These are phyloP conservation scores for Orthochromis indermauri DNA, from an alignment of 2,113 vertebrate genomes.

Conservation along the genomic window DNA sequence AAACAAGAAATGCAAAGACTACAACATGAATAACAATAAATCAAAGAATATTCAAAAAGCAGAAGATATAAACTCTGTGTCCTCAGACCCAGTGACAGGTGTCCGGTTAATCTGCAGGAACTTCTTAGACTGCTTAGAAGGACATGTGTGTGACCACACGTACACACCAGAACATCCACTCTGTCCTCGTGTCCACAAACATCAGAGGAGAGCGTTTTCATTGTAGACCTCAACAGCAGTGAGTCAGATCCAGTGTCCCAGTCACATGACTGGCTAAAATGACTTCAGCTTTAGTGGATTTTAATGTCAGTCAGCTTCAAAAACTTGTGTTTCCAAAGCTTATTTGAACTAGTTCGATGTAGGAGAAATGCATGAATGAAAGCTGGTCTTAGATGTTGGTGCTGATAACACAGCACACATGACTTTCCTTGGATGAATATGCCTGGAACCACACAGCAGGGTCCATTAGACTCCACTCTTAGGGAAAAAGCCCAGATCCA, in stretches of 20 bases:
- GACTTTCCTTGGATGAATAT: background rate
- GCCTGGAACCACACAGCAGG: background rate
- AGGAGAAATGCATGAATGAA: background rate
- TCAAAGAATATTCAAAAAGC: background rate
- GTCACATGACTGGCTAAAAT: background rate
- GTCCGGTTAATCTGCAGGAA: background rate
- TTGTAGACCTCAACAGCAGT: background rate
- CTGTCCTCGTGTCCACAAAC: background rate
- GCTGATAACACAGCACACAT: background rate
- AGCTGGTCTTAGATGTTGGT: background rate
- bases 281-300: background rate
- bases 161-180: background rate
- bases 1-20: background rate
- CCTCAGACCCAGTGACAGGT: background rate
- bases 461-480: constrained; percentile 72
- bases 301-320: background rate
- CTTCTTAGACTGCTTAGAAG: background rate
- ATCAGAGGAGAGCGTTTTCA: background rate
- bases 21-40: background rate
- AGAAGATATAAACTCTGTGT: background rate
- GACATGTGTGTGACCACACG: background rate
- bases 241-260: background rate
- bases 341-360: background rate
- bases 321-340: background rate
- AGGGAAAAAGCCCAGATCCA: constrained; percentile 81